These are phyloP conservation scores for Chironomus riparius DNA, from an alignment of 2,888 invertebrate species.

Conservation along the genomic window DNA sequence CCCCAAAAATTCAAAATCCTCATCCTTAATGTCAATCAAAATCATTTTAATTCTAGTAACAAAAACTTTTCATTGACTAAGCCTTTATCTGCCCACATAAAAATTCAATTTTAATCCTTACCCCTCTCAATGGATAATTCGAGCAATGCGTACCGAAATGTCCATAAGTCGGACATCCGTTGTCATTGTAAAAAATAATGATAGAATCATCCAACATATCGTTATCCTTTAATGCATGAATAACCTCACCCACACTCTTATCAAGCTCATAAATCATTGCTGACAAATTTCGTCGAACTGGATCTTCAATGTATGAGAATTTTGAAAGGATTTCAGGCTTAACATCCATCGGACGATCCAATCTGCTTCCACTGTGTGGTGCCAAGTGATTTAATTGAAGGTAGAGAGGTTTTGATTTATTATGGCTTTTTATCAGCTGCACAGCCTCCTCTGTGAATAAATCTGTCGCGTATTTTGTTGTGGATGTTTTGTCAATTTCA, in stretches of 20 bases:
- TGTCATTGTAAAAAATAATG: constrained; percentile 79
- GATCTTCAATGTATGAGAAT: constrained; percentile 57
- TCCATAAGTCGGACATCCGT: constrained; percentile 72
- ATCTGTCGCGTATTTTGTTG: constrained; percentile 58
- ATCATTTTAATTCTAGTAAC: too few relatives aligned
- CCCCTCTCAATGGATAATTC: constrained; percentile 66
- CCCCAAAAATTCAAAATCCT: not conserved
- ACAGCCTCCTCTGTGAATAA: constrained; percentile 57
- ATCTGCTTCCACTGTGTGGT: constrained; percentile 61
- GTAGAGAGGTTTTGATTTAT: constrained; percentile 57
- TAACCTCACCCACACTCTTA: constrained; percentile 69
- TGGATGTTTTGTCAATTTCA: constrained; percentile 45
- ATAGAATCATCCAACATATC: constrained; percentile 71
- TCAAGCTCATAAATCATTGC: constrained; percentile 81
- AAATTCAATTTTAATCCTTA: too few relatives aligned
- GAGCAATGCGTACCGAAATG: constrained; percentile 62
- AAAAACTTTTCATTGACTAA: too few relatives aligned
- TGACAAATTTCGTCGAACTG: constrained; percentile 57
- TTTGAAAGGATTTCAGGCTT: constrained; percentile 59
- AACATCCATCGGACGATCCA: constrained; percentile 58
- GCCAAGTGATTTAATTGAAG: constrained; percentile 71
- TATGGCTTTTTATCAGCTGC: constrained; percentile 51
- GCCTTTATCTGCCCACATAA: too few relatives aligned
- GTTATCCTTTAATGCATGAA: constrained; percentile 54
- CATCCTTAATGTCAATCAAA: constrained; percentile 41